Conservation (phyloP, 2,113 vertebrate genomes). For the Donacobius atricapilla region DNA sequence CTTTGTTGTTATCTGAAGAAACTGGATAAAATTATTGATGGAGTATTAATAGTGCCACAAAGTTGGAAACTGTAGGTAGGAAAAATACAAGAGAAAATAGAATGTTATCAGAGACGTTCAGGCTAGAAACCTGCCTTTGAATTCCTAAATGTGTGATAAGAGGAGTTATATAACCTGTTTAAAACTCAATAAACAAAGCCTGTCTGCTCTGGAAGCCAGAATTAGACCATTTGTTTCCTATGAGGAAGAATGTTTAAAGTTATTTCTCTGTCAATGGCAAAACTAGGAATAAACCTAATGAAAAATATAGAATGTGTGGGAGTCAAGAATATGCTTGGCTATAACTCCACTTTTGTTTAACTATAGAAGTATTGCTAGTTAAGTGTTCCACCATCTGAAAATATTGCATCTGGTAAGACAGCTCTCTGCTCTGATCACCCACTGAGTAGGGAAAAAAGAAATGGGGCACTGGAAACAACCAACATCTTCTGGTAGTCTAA, state of each 20-base stretch:
- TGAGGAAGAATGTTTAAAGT: slow-evolving; percentile 32
- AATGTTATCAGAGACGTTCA: slow-evolving; percentile 42
- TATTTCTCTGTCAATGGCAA: slow-evolving; percentile 53
- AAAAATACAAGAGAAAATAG: slow-evolving; percentile 60
- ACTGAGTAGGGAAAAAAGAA: not conserved
- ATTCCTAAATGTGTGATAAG: slow-evolving; percentile 52
- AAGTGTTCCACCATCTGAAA: slow-evolving; percentile 19
- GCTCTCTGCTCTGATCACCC: not conserved
- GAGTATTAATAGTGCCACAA: slow-evolving; percentile 44
- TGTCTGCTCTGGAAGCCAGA: slow-evolving; percentile 37
- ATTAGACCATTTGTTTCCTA: slow-evolving; percentile 52
- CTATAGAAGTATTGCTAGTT: not conserved
- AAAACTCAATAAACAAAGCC: slow-evolving; percentile 60
- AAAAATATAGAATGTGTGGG: slow-evolving; percentile 49
- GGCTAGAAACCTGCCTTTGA: slow-evolving; percentile 38
- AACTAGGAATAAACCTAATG: slow-evolving; percentile 60
- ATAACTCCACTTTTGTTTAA: slow-evolving; percentile 28
- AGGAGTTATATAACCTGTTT: slow-evolving; percentile 45
- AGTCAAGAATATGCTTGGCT: slow-evolving; percentile 39
- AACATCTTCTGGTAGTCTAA: not conserved
- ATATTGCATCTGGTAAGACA: not conserved
- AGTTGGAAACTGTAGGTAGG: slow-evolving; percentile 21
- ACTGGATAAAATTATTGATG: slow-evolving; percentile 54
- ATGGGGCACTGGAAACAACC: not conserved
- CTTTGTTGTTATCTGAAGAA: slow-evolving; percentile 2